Conservation (phyloP, 2,888 invertebrate species). For the Argyresthia albistria region DNA sequence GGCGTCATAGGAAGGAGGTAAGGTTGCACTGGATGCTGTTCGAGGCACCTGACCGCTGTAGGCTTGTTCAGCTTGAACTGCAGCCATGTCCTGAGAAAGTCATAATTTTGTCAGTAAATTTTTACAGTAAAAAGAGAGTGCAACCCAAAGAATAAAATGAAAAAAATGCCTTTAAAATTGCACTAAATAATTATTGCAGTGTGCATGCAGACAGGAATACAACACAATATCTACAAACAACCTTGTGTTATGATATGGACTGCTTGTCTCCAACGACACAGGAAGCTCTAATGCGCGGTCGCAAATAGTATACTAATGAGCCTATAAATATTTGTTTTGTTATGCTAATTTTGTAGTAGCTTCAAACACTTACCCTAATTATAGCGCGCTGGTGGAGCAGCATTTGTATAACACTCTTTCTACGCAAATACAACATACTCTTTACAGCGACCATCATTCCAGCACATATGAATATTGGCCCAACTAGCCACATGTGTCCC, state of each 20-base stretch:
- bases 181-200: no score
- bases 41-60: conserved; percentile 65
- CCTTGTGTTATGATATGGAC: no score
- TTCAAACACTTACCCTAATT: conserved; percentile 61
- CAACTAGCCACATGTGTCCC: conserved; percentile 79
- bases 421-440: conserved; percentile 75
- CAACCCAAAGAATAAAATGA: no score
- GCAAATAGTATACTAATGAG: no score
- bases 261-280: no score
- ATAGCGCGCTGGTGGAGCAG: conserved; percentile 75
- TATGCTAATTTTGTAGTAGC: background rate
- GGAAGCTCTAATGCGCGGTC: no score
- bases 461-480: conserved; percentile 78
- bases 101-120: no score
- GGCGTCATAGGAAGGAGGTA: conserved; percentile 76
- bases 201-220: no score
- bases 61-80: conserved; percentile 68
- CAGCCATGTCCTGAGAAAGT: conserved; percentile 66
- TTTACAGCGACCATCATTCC: conserved; percentile 80
- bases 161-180: no score
- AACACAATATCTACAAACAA: no score
- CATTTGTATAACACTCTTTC: conserved; percentile 78
- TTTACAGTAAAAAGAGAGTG: no score
- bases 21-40: conserved; percentile 70
- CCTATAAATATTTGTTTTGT: background rate